Evolutionary conservation across 1,140 invertebrate species (phyloP).

Genomic region (Asbolus verrucosus): DNA sequence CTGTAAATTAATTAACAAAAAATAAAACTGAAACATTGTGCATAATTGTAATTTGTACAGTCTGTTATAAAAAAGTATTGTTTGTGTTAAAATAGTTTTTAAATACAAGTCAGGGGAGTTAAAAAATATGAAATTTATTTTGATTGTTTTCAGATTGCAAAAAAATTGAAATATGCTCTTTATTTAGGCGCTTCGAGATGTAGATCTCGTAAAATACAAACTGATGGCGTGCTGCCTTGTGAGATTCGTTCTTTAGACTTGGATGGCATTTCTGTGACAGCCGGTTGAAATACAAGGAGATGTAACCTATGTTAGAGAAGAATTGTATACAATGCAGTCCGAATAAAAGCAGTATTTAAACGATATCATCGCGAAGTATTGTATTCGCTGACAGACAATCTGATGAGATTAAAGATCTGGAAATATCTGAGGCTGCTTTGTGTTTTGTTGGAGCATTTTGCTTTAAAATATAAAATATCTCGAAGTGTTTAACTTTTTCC

Average conservation of each 20-base stretch:
- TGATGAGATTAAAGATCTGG: slow-evolving; percentile 53
- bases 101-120: too few relatives aligned
- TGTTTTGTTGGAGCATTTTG: slow-evolving; percentile 9
- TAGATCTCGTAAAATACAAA: slow-evolving; percentile 1
- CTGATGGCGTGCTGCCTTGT: not conserved
- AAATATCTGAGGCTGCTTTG: slow-evolving; percentile 35
- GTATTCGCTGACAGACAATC: slow-evolving; percentile 53
- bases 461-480: slow-evolving; percentile 3
- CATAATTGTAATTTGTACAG: too few relatives aligned
- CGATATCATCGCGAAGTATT: slow-evolving; percentile 48
- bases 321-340: slow-evolving; percentile 16
- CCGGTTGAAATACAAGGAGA: slow-evolving; percentile 21
- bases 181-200: too few relatives aligned
- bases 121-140: too few relatives aligned
- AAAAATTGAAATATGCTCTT: too few relatives aligned
- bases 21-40: too few relatives aligned
- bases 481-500: not conserved
- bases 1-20: too few relatives aligned
- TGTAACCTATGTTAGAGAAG: slow-evolving; percentile 20
- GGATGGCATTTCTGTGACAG: slow-evolving; percentile 9
- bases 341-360: slow-evolving; percentile 44
- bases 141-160: too few relatives aligned
- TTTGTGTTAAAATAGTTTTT: too few relatives aligned
- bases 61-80: too few relatives aligned
- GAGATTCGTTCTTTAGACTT: slow-evolving; percentile 4